Evolutionary conservation across 2,797 vertebrate genomes (phyloP).

Genomic region (Balearica regulorum): DNA sequence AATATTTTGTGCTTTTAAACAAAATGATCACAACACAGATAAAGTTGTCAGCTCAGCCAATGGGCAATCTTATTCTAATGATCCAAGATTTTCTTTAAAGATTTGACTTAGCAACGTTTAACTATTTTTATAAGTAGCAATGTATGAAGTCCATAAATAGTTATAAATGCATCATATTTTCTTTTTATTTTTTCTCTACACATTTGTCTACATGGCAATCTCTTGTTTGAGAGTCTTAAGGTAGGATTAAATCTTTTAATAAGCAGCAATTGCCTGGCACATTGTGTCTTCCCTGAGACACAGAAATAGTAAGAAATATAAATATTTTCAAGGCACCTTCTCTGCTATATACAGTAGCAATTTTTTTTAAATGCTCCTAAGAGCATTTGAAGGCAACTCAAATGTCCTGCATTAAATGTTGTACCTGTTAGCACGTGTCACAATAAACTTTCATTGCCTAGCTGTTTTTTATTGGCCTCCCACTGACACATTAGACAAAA

Average conservation of each 20-base stretch:
- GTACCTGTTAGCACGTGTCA: background rate
- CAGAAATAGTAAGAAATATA: background rate
- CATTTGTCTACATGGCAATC: background rate
- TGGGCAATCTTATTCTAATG: background rate
- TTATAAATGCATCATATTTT: background rate
- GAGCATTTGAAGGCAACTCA: background rate
- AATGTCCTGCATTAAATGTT: background rate
- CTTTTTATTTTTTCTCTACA: background rate
- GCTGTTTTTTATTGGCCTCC: background rate
- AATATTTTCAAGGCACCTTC: background rate
- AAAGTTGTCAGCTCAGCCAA: background rate
- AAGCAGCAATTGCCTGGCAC: background rate
- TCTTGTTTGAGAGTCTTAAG: background rate
- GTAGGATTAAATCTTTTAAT: background rate
- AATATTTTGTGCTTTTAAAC: background rate
- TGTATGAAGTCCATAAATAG: background rate
- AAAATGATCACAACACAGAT: background rate
- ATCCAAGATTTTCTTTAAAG: background rate
- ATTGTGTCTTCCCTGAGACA: background rate
- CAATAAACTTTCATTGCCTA: background rate
- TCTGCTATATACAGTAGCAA: background rate
- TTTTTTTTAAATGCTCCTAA: background rate
- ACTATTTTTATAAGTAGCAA: background rate
- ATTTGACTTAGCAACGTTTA: background rate
- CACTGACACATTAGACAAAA: background rate